A percentile compares a stretch with the other conserved stretches of the same genome.
Conservation (phyloP, 2,888 invertebrate genomes). For the Hirtodrosophila trivittata region DNA sequence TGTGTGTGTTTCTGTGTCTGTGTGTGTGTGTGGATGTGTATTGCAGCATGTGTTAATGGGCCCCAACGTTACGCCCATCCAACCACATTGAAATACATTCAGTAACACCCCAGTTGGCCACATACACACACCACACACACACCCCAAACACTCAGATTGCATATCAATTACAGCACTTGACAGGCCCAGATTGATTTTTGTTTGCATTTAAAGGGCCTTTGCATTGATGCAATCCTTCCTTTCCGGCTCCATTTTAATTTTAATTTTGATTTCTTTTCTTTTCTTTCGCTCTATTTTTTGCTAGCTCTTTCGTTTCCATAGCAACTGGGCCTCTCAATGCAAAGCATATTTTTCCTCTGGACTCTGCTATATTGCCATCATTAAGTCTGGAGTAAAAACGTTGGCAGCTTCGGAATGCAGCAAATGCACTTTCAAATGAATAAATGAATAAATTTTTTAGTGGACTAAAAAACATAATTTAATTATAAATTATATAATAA, state of each 20-base stretch:
- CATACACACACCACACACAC: constrained; percentile 10
- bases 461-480: no score
- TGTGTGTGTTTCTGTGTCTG: constrained; percentile 8
- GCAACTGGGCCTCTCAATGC: no score
- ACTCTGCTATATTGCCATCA: no score
- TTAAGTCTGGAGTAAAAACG: no score
- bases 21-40: constrained; percentile 20
- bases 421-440: no score
- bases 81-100: constrained; percentile 46
- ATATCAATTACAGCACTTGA: constrained; percentile 62
- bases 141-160: constrained; percentile 50
- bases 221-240: constrained; percentile 4
- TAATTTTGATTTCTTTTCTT: constrained; percentile 22
- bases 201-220: constrained; percentile 45
- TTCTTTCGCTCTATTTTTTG: constrained; percentile 2
- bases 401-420: no score
- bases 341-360: no score
- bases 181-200: constrained; percentile 65
- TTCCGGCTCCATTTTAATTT: constrained; percentile 21
- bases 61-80: constrained; percentile 12
- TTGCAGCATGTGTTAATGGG: constrained; percentile 55
- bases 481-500: no score
- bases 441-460: no score
- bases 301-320: constrained; percentile 3
- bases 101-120: constrained; percentile 18